Conservation (phyloP, 1,140 invertebrate genomes). For the Aplysia californica region DNA sequence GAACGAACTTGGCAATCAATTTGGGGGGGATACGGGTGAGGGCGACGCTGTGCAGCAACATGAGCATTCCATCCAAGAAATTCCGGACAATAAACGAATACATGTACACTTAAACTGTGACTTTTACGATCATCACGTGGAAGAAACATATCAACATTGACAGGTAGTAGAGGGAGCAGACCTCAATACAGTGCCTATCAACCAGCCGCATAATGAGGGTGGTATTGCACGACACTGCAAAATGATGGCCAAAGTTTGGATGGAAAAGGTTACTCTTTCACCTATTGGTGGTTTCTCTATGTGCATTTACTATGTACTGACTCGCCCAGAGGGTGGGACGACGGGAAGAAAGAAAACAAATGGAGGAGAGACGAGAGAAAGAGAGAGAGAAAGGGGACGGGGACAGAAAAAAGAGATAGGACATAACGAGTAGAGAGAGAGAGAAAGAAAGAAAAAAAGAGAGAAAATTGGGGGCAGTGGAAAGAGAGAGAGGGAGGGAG, state of each 20-base stretch:
- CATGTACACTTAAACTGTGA: too few species aligned
- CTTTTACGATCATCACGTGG: too few species aligned
- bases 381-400: constrained; percentile 1
- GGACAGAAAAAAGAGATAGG: not conserved
- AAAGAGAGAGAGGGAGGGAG: not conserved
- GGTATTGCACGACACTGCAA: not conserved
- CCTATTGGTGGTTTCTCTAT: too few species aligned
- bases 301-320: too few species aligned
- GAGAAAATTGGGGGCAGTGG: not conserved
- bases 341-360: not conserved
- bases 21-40: too few species aligned
- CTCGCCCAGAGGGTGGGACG: too few species aligned
- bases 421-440: not conserved
- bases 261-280: too few species aligned
- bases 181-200: not conserved
- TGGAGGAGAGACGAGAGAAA: not conserved
- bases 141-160: not conserved
- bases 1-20: too few species aligned
- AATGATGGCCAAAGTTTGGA: not conserved
- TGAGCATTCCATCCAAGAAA: too few species aligned
- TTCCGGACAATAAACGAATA: too few species aligned
- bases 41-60: too few species aligned
- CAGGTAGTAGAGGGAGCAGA: not conserved
- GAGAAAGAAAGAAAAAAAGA: not conserved
- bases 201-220: not conserved